A percentile compares a stretch with the other conserved stretches of the same genome.
Evolutionary conservation across 2,113 vertebrate genomes (phyloP).

Genomic region (Ageneiosus marmoratus): DNA sequence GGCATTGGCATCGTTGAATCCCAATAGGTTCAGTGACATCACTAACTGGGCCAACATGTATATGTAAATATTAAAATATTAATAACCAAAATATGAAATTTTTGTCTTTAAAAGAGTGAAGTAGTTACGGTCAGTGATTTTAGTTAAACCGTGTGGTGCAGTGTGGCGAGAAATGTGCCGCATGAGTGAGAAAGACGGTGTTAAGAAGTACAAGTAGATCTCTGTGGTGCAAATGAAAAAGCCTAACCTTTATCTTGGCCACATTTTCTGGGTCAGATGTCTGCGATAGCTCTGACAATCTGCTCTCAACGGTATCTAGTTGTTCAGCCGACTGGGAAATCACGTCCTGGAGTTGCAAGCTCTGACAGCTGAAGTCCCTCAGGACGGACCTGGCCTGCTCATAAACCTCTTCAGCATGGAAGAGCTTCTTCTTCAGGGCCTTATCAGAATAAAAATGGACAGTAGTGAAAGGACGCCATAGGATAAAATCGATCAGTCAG

Average conservation of each 20-base stretch:
- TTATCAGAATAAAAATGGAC: slow-evolving; percentile 56
- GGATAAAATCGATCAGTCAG: not conserved
- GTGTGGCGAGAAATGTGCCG: not conserved
- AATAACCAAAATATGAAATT: no score
- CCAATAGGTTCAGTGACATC: not conserved
- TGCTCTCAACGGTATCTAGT: slow-evolving; percentile 78
- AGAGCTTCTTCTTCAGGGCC: slow-evolving; percentile 88
- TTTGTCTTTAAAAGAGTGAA: no score
- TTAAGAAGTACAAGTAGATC: not conserved
- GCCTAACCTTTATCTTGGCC: slow-evolving; percentile 82
- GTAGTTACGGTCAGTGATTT: not conserved
- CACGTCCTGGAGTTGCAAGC: slow-evolving; percentile 80
- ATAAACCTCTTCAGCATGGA: slow-evolving; percentile 81
- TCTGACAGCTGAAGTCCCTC: slow-evolving; percentile 84
- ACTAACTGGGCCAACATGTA: not conserved
- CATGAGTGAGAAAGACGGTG: not conserved
- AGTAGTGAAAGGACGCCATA: no score
- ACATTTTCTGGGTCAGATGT: slow-evolving; percentile 77
- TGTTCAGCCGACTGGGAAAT: slow-evolving; percentile 77
- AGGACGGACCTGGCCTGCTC: slow-evolving; percentile 81
- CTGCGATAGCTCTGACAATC: slow-evolving; percentile 69
- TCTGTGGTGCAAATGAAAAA: not conserved
- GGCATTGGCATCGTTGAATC: not conserved
- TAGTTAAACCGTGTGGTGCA: not conserved
- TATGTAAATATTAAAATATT: not conserved